Percentiles rank a stretch among this genome's conserved stretches.
Evolutionary conservation across 2,888 invertebrate genomes (phyloP).

Genomic region (Abscondita cerata): DNA sequence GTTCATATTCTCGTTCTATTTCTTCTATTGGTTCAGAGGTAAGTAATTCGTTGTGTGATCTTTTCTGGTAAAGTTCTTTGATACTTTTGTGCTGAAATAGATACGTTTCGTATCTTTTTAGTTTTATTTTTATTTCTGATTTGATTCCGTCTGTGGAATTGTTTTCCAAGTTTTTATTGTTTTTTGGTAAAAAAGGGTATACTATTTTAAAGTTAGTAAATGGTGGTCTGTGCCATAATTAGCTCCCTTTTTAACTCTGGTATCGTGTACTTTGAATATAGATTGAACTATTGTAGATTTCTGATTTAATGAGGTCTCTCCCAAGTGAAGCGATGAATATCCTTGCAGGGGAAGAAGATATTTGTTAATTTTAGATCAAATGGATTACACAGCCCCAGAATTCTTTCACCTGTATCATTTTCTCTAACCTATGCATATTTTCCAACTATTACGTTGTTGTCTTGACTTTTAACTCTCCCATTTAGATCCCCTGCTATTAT

Average conservation of each 20-base stretch:
- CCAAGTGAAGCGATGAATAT: neutral
- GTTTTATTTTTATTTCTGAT: neutral
- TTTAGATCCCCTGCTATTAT: neutral
- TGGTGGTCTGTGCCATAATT: neutral
- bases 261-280: neutral
- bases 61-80: neutral
- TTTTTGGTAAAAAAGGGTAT: neutral
- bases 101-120: neutral
- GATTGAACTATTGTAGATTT: neutral
- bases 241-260: neutral
- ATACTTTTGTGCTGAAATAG: neutral
- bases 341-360: too few relatives aligned
- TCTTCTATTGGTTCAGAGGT: neutral
- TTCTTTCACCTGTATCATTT: neutral
- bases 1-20: neutral
- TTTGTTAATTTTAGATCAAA: neutral
- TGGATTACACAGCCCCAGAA: neutral
- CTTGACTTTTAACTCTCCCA: neutral
- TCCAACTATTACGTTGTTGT: neutral
- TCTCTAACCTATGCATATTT: neutral
- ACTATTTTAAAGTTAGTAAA: neutral
- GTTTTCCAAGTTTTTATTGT: neutral
- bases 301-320: neutral
- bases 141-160: neutral
- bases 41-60: neutral